Percentiles rank a stretch among this genome's conserved stretches.
phyloP scores from a whole-genome alignment of 2,797 vertebrate species.

The Periophthalmus magnuspinnatus region DNA sequence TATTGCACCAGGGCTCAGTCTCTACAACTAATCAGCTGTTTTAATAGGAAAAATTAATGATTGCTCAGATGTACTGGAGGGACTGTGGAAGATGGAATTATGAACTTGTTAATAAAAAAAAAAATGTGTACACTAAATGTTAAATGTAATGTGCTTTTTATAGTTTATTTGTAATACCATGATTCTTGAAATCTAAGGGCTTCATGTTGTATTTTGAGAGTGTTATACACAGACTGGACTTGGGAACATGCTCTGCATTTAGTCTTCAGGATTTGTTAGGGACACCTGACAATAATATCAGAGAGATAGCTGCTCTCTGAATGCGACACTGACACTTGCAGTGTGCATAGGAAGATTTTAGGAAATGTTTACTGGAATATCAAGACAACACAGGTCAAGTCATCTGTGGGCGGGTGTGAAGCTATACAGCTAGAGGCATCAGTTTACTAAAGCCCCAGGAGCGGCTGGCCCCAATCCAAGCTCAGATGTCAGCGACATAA shows the following conservation, averaged over 20 bases:
- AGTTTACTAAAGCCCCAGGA: slow-evolving; percentile 6
- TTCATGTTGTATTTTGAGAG: too few relatives aligned
- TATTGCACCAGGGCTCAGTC: neutral
- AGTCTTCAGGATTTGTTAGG: neutral
- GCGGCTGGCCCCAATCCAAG: slow-evolving; percentile 15
- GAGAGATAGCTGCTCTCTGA: neutral
- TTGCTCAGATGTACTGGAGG: neutral
- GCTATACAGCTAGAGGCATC: neutral
- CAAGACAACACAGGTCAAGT: slow-evolving; percentile 1
- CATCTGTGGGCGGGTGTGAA: slow-evolving; percentile 1
- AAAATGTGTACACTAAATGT: neutral
- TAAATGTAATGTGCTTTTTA: neutral
- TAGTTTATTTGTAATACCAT: too few relatives aligned
- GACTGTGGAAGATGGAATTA: neutral
- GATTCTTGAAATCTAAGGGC: neutral
- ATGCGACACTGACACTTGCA: neutral
- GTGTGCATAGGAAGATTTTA: neutral
- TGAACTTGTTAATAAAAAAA: too few relatives aligned
- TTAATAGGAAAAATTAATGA: neutral
- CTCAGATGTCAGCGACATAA: slow-evolving; percentile 15
- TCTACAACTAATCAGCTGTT: neutral
- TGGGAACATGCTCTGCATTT: too few relatives aligned
- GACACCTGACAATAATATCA: neutral
- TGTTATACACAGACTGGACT: too few relatives aligned
- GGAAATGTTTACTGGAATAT: neutral